Conservation (phyloP, 2,797 vertebrate genomes). For the Limosa lapponica region DNA sequence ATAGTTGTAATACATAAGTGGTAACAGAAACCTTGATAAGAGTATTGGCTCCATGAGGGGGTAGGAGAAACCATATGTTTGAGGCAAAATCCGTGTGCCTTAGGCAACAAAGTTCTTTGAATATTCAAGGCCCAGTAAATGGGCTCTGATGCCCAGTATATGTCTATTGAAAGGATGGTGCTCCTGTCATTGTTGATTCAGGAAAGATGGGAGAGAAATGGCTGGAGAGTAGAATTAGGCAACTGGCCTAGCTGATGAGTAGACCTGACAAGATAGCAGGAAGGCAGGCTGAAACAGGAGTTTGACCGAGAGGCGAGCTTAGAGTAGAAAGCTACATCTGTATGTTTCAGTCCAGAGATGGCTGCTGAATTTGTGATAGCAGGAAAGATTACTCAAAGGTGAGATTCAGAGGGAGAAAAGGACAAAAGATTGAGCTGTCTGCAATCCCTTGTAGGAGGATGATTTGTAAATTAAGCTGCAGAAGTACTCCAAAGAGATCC, state of each 20-base stretch:
- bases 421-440: neutral
- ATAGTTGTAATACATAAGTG: neutral
- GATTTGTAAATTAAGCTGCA: neutral
- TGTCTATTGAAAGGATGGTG: neutral
- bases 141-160: neutral
- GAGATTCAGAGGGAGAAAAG: neutral
- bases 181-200: neutral
- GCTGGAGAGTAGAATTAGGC: neutral
- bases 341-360: neutral
- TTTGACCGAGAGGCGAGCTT: neutral
- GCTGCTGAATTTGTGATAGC: neutral
- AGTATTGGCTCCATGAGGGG: neutral
- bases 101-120: neutral
- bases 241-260: neutral
- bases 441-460: neutral
- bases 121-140: neutral
- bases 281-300: neutral
- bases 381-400: neutral
- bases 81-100: neutral
- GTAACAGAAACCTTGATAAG: neutral
- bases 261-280: neutral
- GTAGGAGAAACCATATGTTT: accelerated
- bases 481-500: neutral
- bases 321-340: neutral
- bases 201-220: neutral